Evolutionary conservation across 1,140 invertebrate species (phyloP).

Genomic region (Lordiphosa clarofinis): DNA sequence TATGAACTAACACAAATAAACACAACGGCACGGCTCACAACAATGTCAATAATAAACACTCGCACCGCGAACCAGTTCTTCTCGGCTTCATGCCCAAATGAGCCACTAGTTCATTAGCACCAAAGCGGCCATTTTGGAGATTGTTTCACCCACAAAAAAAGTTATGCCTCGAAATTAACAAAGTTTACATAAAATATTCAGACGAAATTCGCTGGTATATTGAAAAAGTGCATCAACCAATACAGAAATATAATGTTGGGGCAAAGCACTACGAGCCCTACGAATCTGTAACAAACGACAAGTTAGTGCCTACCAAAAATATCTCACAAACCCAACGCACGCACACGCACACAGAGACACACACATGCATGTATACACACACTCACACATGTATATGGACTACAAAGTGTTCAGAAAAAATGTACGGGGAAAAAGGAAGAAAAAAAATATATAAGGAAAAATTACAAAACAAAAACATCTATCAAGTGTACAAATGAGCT

Average conservation of each 20-base stretch:
- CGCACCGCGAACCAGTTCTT: constrained; percentile 29
- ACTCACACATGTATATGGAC: constrained; percentile 37
- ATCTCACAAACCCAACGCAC: constrained; percentile 29
- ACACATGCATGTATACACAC: constrained; percentile 57
- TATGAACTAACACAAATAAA: constrained; percentile 8
- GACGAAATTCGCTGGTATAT: constrained; percentile 48
- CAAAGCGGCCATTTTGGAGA: constrained; percentile 73
- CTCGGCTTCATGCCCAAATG: constrained; percentile 30
- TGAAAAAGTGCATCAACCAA: constrained; percentile 49
- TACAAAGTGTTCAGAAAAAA: constrained; percentile 24
- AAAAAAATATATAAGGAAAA: constrained; percentile 24
- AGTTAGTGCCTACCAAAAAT: constrained; percentile 50
- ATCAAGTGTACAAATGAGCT: too few relatives aligned
- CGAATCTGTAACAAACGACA: constrained; percentile 57
- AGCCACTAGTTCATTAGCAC: constrained; percentile 37
- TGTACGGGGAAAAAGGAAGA: constrained; percentile 26
- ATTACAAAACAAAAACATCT: constrained; percentile 6
- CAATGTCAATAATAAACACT: constrained; percentile 42
- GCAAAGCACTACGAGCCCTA: too few relatives aligned
- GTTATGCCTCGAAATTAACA: constrained; percentile 70
- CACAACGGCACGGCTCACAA: constrained; percentile 7
- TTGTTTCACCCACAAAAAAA: constrained; percentile 71
- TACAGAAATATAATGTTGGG: constrained; percentile 55
- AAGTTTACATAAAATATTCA: constrained; percentile 52
- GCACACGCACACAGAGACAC: constrained; percentile 57